Base-by-base conservation (phyloP, 2,888 invertebrate species). In the Sepiola atlantica region DNA sequence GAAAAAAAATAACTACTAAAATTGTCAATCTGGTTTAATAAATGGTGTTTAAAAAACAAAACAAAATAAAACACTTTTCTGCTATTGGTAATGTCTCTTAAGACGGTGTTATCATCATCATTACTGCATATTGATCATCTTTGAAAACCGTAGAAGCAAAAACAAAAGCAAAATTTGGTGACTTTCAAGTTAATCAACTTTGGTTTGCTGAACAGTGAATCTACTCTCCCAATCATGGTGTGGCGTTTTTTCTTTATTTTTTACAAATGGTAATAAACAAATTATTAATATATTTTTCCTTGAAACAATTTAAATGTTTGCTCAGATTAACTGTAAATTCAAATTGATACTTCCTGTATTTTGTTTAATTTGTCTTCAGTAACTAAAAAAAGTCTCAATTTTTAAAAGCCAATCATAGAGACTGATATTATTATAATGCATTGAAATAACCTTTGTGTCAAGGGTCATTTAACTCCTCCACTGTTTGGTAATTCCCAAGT, bases 261-360 rank as follows among this genome's bases (percentile, higher is more conserved):
- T 61, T 77, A 77, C 77, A 77, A 16, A 77, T 32, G 77, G 77
- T 77, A 77, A 77, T 77, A 77, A 77, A 32, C 16, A 77, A 12
- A 77, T 77, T n/a, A 77, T 77, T n/a, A 77, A 77, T 77, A 77
- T 77, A 77, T 77, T 77, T 77, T 77, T 77, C 77, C n/a, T 77
- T 18, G n/a, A 77, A 77, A 77, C 77, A 77, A n/a, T 32, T 77
- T n/a, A 32, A 77, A 77, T n/a, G n/a, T 77, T 77, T 77, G 77
- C n/a, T 77, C 77, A n/a, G 32, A 77, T 77, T 77, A 32, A 77
- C 77, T 77, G 3, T 12, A 12, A 0, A n/a, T 21, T 32, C 4
- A 28, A 77, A 32, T n/a, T 77, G 32, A 77, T 77, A 12, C 1
- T 77, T 77, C n/a, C 32, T n/a, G 4, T 14, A 8, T 77, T 77